Evolutionary conservation across 1,140 invertebrate species (phyloP).

Genomic region (Carposina sasakii): DNA sequence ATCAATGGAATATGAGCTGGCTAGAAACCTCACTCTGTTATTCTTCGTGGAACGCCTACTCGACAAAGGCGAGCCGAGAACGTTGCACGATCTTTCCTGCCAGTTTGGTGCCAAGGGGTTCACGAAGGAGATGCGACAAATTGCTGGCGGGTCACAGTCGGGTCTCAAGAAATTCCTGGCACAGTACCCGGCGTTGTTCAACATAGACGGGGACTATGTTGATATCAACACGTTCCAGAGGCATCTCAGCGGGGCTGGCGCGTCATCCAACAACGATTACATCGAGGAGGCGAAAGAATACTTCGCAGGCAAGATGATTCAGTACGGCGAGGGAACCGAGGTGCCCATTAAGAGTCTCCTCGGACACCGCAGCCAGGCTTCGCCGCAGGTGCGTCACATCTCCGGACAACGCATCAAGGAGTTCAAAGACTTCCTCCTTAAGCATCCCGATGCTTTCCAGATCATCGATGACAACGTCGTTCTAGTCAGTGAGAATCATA

Average conservation of each 20-base stretch:
- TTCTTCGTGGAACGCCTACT: constrained; percentile 96
- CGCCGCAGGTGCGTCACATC: constrained; percentile 95
- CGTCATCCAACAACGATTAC: constrained; percentile 84
- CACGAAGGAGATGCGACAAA: constrained; percentile 95
- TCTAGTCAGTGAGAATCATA: constrained; percentile 75
- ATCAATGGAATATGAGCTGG: constrained; percentile 93
- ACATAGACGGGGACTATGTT: constrained; percentile 93
- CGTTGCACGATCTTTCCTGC: constrained; percentile 95
- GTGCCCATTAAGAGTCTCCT: constrained; percentile 94
- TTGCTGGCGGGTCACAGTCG: constrained; percentile 94
- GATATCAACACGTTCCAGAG: constrained; percentile 85
- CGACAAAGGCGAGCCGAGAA: constrained; percentile 94
- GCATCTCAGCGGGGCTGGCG: constrained; percentile 66
- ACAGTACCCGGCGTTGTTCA: constrained; percentile 94
- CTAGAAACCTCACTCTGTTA: constrained; percentile 93
- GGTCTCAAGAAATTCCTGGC: constrained; percentile 93
- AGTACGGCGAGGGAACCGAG: constrained; percentile 91
- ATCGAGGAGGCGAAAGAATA: constrained; percentile 95
- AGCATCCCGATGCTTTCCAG: constrained; percentile 90
- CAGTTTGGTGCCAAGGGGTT: constrained; percentile 97
- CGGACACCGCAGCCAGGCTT: constrained; percentile 94
- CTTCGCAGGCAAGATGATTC: constrained; percentile 91
- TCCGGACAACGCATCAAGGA: constrained; percentile 95
- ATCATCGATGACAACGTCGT: constrained; percentile 89
- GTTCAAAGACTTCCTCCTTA: constrained; percentile 91